These are phyloP conservation scores for Distichodus sexfasciatus DNA, from an alignment of 2,797 vertebrate species.

Conservation along the genomic window DNA sequence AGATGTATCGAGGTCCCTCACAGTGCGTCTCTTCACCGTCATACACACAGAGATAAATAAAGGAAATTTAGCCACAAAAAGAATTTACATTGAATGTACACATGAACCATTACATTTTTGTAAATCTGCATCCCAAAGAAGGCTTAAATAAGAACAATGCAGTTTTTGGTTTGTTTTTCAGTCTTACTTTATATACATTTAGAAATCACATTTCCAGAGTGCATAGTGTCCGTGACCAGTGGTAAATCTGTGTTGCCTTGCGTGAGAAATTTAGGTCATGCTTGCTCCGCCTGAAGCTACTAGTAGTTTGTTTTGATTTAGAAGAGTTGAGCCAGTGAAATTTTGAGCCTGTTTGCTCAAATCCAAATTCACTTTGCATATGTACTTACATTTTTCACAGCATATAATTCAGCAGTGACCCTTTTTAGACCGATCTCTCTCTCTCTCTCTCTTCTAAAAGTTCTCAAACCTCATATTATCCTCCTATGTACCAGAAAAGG, in stretches of 20 bases:
- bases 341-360: neutral
- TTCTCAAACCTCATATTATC: neutral
- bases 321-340: neutral
- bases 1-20: no score
- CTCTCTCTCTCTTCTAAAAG: neutral
- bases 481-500: neutral
- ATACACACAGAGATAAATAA: no score
- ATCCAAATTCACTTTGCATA: neutral
- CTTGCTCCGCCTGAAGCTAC: neutral
- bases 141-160: no score
- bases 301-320: no score
- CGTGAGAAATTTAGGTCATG: neutral
- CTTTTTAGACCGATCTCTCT: neutral
- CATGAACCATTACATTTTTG: no score
- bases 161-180: no score
- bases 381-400: neutral
- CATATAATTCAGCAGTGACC: neutral
- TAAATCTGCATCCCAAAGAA: no score
- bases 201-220: no score
- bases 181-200: no score
- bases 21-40: no score
- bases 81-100: no score
- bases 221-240: neutral
- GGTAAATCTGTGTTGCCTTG: neutral
- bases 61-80: no score